These are phyloP conservation scores for Neodiprion virginianus DNA, from an alignment of 1,140 invertebrate genomes.

Conservation along the genomic window DNA sequence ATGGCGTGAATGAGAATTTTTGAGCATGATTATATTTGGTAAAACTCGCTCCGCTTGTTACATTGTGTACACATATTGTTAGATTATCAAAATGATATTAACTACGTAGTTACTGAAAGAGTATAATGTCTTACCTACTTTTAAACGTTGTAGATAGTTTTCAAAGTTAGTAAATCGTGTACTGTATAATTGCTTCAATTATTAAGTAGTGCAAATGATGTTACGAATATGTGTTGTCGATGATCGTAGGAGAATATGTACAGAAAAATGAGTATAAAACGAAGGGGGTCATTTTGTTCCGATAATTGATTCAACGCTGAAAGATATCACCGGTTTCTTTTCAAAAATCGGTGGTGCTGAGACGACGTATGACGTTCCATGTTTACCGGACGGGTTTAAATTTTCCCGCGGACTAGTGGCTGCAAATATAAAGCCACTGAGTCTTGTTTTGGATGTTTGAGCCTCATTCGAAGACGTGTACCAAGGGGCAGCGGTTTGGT, in stretches of 20 bases:
- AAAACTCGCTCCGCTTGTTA: too few relatives aligned
- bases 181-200: neutral
- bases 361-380: neutral
- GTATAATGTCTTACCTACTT: too few relatives aligned
- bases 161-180: neutral
- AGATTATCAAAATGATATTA: too few relatives aligned
- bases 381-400: neutral
- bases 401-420: neutral
- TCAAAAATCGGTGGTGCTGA: conserved; percentile 16
- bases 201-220: neutral
- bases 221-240: neutral
- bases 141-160: too few relatives aligned
- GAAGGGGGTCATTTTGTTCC: conserved; percentile 40
- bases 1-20: too few relatives aligned
- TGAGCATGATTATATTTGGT: too few relatives aligned
- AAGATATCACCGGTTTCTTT: conserved; percentile 51
- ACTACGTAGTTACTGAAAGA: too few relatives aligned
- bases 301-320: conserved; percentile 58
- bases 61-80: too few relatives aligned
- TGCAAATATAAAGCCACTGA: neutral
- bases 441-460: neutral
- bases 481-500: neutral
- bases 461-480: neutral
- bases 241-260: neutral
- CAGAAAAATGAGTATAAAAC: neutral